These are phyloP conservation scores for Tonatia bakeri DNA, from an alignment of 2,113 vertebrate species.

Conservation along the genomic window DNA sequence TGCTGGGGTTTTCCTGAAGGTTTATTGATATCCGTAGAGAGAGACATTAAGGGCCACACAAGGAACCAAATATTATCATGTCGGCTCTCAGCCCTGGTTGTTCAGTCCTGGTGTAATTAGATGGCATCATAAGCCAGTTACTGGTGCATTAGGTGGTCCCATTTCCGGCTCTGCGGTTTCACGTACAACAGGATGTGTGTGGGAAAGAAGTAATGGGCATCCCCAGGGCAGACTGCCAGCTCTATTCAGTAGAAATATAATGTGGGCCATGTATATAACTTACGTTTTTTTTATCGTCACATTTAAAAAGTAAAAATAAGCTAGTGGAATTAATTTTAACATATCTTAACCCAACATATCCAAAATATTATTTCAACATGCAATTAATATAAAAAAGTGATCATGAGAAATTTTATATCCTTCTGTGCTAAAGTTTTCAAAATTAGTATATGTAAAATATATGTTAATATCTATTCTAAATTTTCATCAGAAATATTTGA, in stretches of 20 bases:
- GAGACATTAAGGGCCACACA: background rate
- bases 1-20: background rate
- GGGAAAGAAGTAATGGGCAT: background rate
- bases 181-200: background rate
- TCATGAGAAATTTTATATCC: background rate
- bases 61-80: background rate
- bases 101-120: background rate
- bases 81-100: background rate
- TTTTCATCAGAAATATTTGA: slow-evolving; percentile 21
- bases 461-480: background rate
- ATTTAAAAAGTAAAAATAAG: slow-evolving; percentile 9
- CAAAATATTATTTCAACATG: slow-evolving; percentile 17
- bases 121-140: background rate
- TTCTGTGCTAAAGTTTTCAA: slow-evolving; percentile 20
- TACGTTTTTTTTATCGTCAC: background rate
- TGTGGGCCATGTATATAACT: background rate
- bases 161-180: background rate
- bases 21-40: background rate
- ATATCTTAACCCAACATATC: background rate
- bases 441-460: background rate
- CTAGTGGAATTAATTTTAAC: background rate
- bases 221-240: background rate
- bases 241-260: background rate
- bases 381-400: slow-evolving; percentile 29
- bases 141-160: background rate